Base-by-base conservation (phyloP, 2,888 invertebrate genomes). In the Eupithecia exiguata region DNA sequence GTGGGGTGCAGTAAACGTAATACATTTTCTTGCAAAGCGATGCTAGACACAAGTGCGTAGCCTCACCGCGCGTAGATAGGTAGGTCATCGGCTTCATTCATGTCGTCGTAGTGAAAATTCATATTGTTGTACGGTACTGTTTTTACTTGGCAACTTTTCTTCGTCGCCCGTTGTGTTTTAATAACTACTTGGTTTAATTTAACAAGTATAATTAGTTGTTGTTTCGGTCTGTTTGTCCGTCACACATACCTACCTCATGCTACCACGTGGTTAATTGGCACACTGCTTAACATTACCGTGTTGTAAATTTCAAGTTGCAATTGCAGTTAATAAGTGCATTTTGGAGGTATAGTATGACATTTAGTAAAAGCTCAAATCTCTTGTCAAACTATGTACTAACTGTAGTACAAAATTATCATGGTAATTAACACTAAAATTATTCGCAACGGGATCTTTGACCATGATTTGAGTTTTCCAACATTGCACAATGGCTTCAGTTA, bases 161-260 rank as follows among this genome's bases (percentile, higher is more conserved):
- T 18, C 71, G 69, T 62, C 58, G 68, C 74, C 65, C 36, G 80
- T 79, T 82, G 79, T 78, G 71, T 71, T 69, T 53, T 53, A 53
- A 21, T 61, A 70, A 65, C 72, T 69, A 30, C 70, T 78, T 40
- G 40, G 14, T 40, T 21, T 66, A 38, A 68, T 58, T 49, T 69
- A 75, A 75, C 46, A 12, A 69, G 74, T 74, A 65, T 61, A 86
- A 88, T 87, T 84, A 83, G 65, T 69, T 70, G 75, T 70, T 71
- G 80, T 86, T 82, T 80, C 84, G 81, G 84, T 84, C 80, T 79
- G 83, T 82, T 80, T 83, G 81, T 80, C 81, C 73, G 79, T 80
- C 74, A 78, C 82, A 80, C 84, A 84, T 75, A 80, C 77, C 35
- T 69, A 43, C 68, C 77, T 80, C 81, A 81, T 82, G 80, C 77